Evolutionary conservation across 2,888 invertebrate species (phyloP).

Genomic region (Hecatera dysodea): DNA sequence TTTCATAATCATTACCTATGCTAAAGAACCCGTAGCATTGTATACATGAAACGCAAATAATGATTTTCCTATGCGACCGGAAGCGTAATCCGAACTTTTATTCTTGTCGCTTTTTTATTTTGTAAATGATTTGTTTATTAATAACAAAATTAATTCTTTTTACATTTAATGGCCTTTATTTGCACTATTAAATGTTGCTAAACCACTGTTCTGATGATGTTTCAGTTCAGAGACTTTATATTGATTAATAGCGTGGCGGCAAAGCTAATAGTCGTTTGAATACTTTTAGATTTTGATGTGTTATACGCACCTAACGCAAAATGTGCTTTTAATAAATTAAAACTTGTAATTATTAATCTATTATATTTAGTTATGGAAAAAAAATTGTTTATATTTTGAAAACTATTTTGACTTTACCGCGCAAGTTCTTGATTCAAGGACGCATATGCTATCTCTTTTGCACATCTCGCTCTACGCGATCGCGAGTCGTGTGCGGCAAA

Average conservation of each 20-base stretch:
- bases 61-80: slow-evolving; percentile 67
- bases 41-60: slow-evolving; percentile 65
- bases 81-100: slow-evolving; percentile 53
- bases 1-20: slow-evolving; percentile 29
- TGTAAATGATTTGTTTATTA: neutral
- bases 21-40: slow-evolving; percentile 11
- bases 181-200: neutral
- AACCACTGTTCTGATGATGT: neutral
- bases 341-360: slow-evolving; percentile 1
- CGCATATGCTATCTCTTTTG: slow-evolving; percentile 76
- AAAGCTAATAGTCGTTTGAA: slow-evolving; percentile 59
- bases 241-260: slow-evolving; percentile 72
- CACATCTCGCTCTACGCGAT: slow-evolving; percentile 75
- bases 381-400: slow-evolving; percentile 48
- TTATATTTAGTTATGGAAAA: neutral
- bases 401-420: slow-evolving; percentile 88
- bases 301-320: neutral
- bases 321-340: neutral
- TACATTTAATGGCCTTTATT: neutral
- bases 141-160: slow-evolving; percentile 14
- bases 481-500: slow-evolving; percentile 78
- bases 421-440: slow-evolving; percentile 84
- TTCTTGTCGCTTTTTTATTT: slow-evolving; percentile 2
- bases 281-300: slow-evolving; percentile 34
- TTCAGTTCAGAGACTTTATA: slow-evolving; percentile 7